Conservation (phyloP, 2,888 invertebrate species). For the Torymus auratus region DNA sequence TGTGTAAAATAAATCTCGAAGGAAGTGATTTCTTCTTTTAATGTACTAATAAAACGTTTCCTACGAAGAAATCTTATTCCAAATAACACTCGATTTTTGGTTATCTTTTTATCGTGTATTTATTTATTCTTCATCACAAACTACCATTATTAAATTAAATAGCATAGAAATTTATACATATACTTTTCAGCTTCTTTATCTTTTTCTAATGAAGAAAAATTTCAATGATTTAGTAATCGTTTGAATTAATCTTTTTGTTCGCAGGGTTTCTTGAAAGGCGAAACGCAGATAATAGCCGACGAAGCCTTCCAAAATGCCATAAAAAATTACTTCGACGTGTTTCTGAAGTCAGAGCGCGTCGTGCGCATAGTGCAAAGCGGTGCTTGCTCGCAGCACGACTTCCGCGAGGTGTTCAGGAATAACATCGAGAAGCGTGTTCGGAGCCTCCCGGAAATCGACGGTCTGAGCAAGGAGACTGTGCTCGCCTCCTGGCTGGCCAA, state of each 20-base stretch:
- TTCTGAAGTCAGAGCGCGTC: conserved; percentile 97
- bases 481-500: conserved; percentile 99
- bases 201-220: too few species aligned
- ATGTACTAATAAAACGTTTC: too few species aligned
- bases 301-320: conserved; percentile 99
- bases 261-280: conserved; percentile 96
- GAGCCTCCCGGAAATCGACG: conserved; percentile 99
- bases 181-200: too few species aligned
- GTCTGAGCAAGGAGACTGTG: conserved; percentile 98
- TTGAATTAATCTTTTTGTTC: background rate
- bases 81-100: too few species aligned
- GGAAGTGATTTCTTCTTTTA: too few species aligned
- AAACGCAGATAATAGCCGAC: conserved; percentile 98
- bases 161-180: too few species aligned
- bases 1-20: too few species aligned
- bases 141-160: too few species aligned
- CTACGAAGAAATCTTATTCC: too few species aligned
- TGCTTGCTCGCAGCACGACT: conserved; percentile 98
- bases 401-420: conserved; percentile 98
- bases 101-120: too few species aligned
- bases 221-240: too few species aligned
- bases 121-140: too few species aligned
- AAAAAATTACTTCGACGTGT: conserved; percentile 96
- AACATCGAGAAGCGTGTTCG: conserved; percentile 99
- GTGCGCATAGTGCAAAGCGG: conserved; percentile 98